Evolutionary conservation across 2,797 vertebrate species (phyloP), one percentile per base, ranked within the genome.

Genomic region (Enteromius paludinosus): DNA sequence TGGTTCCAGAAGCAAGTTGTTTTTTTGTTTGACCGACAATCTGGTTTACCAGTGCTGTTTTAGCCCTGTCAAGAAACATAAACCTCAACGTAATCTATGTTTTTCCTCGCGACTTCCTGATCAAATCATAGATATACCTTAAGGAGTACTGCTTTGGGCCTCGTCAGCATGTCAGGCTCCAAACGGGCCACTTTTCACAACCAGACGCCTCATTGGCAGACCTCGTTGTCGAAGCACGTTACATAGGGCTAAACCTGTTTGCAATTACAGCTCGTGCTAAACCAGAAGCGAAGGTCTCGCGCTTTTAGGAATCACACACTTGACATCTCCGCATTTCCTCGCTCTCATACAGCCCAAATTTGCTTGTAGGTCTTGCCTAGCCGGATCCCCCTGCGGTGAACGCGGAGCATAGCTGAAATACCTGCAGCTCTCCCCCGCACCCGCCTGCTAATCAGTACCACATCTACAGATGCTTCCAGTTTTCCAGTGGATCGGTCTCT

Each of bases 371-470:
- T 77, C 78, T 43, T 6, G 20, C 66, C 66, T 72, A 70, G 74
- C 30, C 28, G 61, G 62, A 49, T 83, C 79, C 70, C 81, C 64
- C 78, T 77, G 78, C 20, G 71, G 64, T 77, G 33, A 65, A 41
- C 2, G 45, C 1, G 2, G 38, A 83, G 87, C 85, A 41, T 82
- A 18, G 56, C 90, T 90, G 92, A 91, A 93, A 92, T 89, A 88
- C 89, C 62, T 74, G 38, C 81, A 87, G 89, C 90, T 84, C 88
- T 76, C 85, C 87, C 73, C 70, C 47, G 70, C 87, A 90, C 83
- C 84, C 87, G 88, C 79, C 87, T 41, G 88, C 87, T 94, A 94
- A 94, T 94, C 92, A 92, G 82, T 92, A 92, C 88, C 94, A 94
- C 91, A 92, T 89, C 83, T 81, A 38, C 85, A 87, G 80, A 83